These are phyloP conservation scores for Thinocorus orbignyianus DNA, from an alignment of 2,113 vertebrate genomes.

Conservation along the genomic window DNA sequence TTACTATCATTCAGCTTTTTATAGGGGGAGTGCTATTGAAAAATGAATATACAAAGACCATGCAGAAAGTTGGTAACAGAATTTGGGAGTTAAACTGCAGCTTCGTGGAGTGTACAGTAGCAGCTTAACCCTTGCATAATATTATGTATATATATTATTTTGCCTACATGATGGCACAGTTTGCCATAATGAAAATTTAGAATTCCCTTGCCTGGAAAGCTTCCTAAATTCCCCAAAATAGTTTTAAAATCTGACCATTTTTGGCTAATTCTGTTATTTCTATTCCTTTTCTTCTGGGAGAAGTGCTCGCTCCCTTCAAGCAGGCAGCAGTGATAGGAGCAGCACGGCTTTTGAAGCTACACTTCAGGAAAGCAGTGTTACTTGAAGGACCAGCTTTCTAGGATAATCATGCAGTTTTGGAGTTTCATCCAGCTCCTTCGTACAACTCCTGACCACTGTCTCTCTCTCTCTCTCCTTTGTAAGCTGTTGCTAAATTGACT, in stretches of 20 bases:
- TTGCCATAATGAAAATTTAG: not conserved
- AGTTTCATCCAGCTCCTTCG: not conserved
- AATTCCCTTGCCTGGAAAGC: not conserved
- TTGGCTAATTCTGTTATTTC: not conserved
- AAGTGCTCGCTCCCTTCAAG: not conserved
- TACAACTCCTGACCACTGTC: not conserved
- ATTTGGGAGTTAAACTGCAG: not conserved
- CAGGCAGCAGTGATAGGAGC: not conserved
- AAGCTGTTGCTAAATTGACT: not conserved
- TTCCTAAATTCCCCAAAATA: not conserved
- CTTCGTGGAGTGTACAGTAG: not conserved
- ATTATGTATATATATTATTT: not conserved
- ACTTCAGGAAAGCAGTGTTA: not conserved
- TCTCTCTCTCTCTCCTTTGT: not conserved
- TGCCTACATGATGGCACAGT: not conserved
- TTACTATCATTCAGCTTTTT: not conserved
- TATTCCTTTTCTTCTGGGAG: not conserved
- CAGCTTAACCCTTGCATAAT: not conserved
- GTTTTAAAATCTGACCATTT: not conserved
- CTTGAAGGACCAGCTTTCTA: not conserved
- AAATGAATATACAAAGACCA: not conserved
- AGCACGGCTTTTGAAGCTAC: not conserved
- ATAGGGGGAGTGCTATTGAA: not conserved
- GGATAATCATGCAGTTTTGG: not conserved
- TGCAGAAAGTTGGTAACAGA: not conserved